phyloP scores from a whole-genome alignment of 2,113 vertebrate species.

The Saccopteryx bilineata region DNA sequence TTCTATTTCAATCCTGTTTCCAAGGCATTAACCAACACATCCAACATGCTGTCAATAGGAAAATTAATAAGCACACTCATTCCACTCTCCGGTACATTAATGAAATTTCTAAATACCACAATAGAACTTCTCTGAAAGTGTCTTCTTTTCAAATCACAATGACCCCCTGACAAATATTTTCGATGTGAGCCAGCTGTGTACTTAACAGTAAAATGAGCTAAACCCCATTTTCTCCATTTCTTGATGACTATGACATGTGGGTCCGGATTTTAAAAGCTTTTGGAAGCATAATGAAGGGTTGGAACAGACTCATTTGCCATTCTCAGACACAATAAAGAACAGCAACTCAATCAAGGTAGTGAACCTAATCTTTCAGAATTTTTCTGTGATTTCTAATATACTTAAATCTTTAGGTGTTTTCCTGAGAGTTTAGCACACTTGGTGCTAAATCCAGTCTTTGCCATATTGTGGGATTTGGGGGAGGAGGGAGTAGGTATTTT shows the following conservation, averaged over 20 bases:
- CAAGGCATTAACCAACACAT: slow-evolving; percentile 64
- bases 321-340: slow-evolving; percentile 66
- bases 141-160: slow-evolving; percentile 60
- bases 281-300: slow-evolving; percentile 48
- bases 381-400: slow-evolving; percentile 42
- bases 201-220: slow-evolving; percentile 72
- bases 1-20: slow-evolving; percentile 73
- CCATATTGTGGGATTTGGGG: background rate
- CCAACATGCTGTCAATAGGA: slow-evolving; percentile 59
- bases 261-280: slow-evolving; percentile 73
- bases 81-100: slow-evolving; percentile 42
- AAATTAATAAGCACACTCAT: slow-evolving; percentile 72
- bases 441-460: background rate
- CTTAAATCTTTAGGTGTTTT: background rate
- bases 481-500: accelerated
- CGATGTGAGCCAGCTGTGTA: slow-evolving; percentile 63
- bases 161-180: slow-evolving; percentile 62
- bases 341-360: slow-evolving; percentile 43
- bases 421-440: background rate
- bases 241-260: slow-evolving; percentile 68
- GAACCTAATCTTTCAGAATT: background rate
- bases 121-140: slow-evolving; percentile 48
- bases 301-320: slow-evolving; percentile 62
- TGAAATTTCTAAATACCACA: slow-evolving; percentile 64
- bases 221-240: slow-evolving; percentile 64